These are phyloP conservation scores for Nephila pilipes DNA, from an alignment of 1,140 invertebrate genomes.

Conservation along the genomic window DNA sequence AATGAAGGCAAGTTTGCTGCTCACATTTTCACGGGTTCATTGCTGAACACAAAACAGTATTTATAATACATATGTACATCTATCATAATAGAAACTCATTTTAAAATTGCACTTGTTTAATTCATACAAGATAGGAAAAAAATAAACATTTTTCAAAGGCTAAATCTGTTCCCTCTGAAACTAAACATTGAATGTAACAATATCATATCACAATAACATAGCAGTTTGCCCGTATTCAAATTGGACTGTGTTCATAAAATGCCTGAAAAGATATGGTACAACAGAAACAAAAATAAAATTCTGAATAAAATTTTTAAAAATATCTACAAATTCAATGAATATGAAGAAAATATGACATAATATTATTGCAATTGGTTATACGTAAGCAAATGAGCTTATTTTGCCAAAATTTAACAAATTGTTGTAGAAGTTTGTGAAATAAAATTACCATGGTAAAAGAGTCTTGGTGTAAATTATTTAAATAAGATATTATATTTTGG, in stretches of 20 bases:
- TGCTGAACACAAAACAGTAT: neutral
- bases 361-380: neutral
- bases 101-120: slow-evolving; percentile 25
- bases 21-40: neutral
- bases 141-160: neutral
- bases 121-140: neutral
- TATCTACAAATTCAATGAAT: neutral
- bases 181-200: neutral
- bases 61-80: neutral
- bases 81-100: neutral
- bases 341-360: neutral
- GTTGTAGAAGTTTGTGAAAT: too few species aligned
- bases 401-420: too few species aligned
- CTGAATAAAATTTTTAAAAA: neutral
- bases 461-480: too few species aligned
- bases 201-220: neutral
- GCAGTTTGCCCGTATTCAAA: neutral
- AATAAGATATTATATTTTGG: too few species aligned
- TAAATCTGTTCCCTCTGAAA: slow-evolving; percentile 3
- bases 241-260: neutral
- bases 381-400: too few species aligned
- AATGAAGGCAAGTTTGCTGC: neutral
- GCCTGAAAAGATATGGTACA: neutral
- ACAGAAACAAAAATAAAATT: slow-evolving; percentile 3
- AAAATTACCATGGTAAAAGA: too few species aligned